phyloP scores from a whole-genome alignment of 2,888 invertebrate species.

The Leucozona laternaria region DNA sequence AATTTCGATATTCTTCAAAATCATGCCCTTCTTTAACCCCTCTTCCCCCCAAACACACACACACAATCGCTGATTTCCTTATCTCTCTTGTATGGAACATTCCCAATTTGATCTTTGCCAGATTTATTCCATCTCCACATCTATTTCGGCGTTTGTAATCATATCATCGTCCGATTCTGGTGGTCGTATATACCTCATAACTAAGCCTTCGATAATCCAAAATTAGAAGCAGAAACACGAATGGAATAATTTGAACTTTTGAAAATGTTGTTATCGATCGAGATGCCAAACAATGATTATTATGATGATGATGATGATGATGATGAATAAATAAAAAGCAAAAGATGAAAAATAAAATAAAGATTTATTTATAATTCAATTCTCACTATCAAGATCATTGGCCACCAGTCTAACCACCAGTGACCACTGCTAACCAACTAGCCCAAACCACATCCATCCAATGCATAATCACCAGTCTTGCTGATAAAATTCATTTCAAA shows the following conservation, averaged over 20 bases:
- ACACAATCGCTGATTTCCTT: conserved; percentile 64
- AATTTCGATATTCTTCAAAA: conserved; percentile 36
- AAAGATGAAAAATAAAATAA: conserved; percentile 30
- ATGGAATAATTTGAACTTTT: conserved; percentile 45
- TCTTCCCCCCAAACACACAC: not conserved
- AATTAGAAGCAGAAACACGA: conserved; percentile 8
- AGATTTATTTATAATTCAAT: conserved; percentile 58
- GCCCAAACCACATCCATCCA: conserved; percentile 10
- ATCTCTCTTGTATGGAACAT: conserved; percentile 43
- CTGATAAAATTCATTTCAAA: conserved; percentile 68
- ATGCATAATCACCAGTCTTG: conserved; percentile 49
- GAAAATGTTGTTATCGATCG: conserved; percentile 61
- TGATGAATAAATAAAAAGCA: conserved; percentile 29
- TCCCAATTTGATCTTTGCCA: conserved; percentile 65
- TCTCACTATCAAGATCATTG: conserved; percentile 70
- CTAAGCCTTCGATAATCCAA: conserved; percentile 45
- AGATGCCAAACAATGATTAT: conserved; percentile 47
- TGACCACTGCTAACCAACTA: not conserved
- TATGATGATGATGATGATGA: conserved; percentile 27
- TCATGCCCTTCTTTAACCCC: conserved; percentile 24
- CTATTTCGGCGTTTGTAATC: conserved; percentile 25
- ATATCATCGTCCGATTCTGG: not conserved
- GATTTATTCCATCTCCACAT: conserved; percentile 47
- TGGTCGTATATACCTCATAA: not conserved
- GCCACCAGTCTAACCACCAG: conserved; percentile 39